Evolutionary conservation across 1,140 invertebrate genomes (phyloP).

Genomic region (Myzus persicae): DNA sequence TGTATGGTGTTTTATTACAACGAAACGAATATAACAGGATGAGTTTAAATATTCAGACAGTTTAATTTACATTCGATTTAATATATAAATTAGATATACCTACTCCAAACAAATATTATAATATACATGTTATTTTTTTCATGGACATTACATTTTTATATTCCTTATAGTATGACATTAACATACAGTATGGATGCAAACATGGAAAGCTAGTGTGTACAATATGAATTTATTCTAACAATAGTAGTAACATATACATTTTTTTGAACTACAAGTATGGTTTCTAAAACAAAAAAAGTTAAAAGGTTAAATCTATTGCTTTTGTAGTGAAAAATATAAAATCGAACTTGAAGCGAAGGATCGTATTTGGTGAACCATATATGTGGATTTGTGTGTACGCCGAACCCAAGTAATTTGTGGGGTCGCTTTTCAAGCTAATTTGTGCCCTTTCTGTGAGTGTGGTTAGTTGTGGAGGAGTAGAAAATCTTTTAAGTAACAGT

Average conservation of each 20-base stretch:
- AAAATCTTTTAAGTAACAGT: slow-evolving; percentile 54
- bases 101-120: not conserved
- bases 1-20: not conserved
- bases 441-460: slow-evolving; percentile 18
- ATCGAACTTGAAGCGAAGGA: not conserved
- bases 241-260: not conserved
- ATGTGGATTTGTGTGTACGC: slow-evolving; percentile 1
- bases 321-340: not conserved
- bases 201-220: not conserved
- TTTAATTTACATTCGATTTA: not conserved
- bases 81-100: not conserved
- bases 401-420: slow-evolving; percentile 38
- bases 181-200: not conserved
- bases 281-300: not conserved
- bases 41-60: not conserved
- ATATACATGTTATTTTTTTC: not conserved
- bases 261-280: not conserved
- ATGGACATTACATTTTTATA: not conserved
- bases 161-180: not conserved
- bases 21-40: not conserved
- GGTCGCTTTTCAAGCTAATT: slow-evolving; percentile 51
- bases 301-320: slow-evolving; percentile 25
- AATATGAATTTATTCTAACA: not conserved
- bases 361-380: not conserved
- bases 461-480: not conserved